Conservation (phyloP, 1,140 invertebrate genomes). For the Sminthurinus signatus region DNA sequence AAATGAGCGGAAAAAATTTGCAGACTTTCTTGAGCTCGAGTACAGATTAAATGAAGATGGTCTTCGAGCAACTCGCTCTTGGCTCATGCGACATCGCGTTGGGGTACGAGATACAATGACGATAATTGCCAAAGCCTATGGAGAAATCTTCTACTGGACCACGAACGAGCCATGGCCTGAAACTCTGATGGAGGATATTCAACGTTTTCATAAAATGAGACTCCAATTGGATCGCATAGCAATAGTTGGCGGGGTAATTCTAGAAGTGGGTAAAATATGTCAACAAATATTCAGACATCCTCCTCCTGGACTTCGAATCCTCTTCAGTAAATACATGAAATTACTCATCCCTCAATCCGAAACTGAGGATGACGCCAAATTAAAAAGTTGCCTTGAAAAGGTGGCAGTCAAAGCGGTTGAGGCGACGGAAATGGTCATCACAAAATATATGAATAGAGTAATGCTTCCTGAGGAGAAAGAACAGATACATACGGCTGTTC, state of each 20-base stretch:
- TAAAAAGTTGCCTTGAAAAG: slow-evolving; percentile 5
- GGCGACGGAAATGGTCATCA: background rate
- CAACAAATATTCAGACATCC: slow-evolving; percentile 52
- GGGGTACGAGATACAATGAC: slow-evolving; percentile 24
- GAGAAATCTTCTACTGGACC: slow-evolving; percentile 56
- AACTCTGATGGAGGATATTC: slow-evolving; percentile 68
- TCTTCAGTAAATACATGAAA: slow-evolving; percentile 15
- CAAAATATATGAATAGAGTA: background rate
- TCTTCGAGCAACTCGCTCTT: slow-evolving; percentile 63
- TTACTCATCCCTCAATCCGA: slow-evolving; percentile 4
- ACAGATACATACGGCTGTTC: background rate
- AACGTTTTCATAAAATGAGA: slow-evolving; percentile 59
- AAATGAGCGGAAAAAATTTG: slow-evolving; percentile 87
- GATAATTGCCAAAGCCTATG: slow-evolving; percentile 58
- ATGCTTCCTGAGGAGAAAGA: background rate
- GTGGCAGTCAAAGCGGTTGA: slow-evolving; percentile 6
- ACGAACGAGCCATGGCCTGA: background rate
- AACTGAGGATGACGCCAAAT: slow-evolving; percentile 1
- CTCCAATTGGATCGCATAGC: slow-evolving; percentile 52
- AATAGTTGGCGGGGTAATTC: background rate
- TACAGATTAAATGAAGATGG: slow-evolving; percentile 54
- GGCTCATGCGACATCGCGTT: slow-evolving; percentile 54
- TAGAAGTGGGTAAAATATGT: slow-evolving; percentile 44
- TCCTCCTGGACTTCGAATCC: slow-evolving; percentile 55
- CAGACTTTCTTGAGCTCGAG: slow-evolving; percentile 74